Percentiles rank a stretch among this genome's conserved stretches.
Evolutionary conservation across 2,888 invertebrate genomes (phyloP).

Genomic region (Crossocerus cetratus): DNA sequence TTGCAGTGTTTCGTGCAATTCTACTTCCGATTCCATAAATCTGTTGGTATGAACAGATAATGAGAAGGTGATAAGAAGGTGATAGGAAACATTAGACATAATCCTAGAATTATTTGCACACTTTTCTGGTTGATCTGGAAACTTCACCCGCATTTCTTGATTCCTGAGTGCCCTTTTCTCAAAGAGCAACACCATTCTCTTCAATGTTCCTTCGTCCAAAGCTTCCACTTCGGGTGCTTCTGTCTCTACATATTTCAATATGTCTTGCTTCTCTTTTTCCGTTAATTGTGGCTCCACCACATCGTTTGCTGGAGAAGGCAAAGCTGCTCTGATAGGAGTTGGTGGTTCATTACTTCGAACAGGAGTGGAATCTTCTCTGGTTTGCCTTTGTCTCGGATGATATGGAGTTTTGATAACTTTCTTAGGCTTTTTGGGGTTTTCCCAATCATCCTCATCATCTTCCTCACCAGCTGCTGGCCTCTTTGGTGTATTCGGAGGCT

Average conservation of each 20-base stretch:
- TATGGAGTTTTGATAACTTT: slow-evolving; percentile 78
- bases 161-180: slow-evolving; percentile 96
- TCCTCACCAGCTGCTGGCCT: slow-evolving; percentile 83
- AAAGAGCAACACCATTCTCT: slow-evolving; percentile 92
- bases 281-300: slow-evolving; percentile 81
- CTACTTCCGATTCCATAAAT: slow-evolving; percentile 98
- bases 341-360: slow-evolving; percentile 64
- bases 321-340: slow-evolving; percentile 71
- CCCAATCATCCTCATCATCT: slow-evolving; percentile 82
- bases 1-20: slow-evolving; percentile 91
- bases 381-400: slow-evolving; percentile 75
- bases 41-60: slow-evolving; percentile 68
- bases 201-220: slow-evolving; percentile 91
- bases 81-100: neutral
- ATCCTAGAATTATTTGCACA: slow-evolving; percentile 61
- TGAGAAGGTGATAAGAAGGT: no score
- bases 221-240: slow-evolving; percentile 91
- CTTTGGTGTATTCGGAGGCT: slow-evolving; percentile 92
- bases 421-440: slow-evolving; percentile 80
- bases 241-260: slow-evolving; percentile 89
- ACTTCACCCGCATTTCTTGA: slow-evolving; percentile 98
- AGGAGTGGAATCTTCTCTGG: slow-evolving; percentile 62
- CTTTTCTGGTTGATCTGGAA: slow-evolving; percentile 97
- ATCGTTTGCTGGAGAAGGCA: slow-evolving; percentile 80
- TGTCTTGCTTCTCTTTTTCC: slow-evolving; percentile 88